These are phyloP conservation scores for Nomada fabriciana DNA, from an alignment of 2,888 invertebrate species.

Conservation along the genomic window DNA sequence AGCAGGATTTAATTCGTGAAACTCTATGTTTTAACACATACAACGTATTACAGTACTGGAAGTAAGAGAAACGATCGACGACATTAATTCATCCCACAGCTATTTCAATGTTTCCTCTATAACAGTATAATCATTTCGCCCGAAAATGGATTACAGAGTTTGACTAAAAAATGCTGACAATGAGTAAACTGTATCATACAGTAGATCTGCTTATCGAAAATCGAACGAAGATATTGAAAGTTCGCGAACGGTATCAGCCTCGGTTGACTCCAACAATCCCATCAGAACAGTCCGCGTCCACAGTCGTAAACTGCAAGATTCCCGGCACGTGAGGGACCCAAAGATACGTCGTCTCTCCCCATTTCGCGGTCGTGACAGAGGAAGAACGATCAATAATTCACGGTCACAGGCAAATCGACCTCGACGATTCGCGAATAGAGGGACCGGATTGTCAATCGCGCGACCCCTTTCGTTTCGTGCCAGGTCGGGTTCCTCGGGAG, in stretches of 20 bases:
- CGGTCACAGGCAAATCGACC: conserved; percentile 28
- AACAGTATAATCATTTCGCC: too few species aligned
- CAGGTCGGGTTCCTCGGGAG: background rate
- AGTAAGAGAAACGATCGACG: too few species aligned
- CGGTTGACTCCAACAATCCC: too few species aligned
- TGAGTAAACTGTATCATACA: too few species aligned
- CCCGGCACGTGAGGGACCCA: background rate
- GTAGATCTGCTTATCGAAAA: too few species aligned
- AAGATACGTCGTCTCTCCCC: background rate
- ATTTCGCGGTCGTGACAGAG: background rate
- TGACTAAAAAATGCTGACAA: too few species aligned
- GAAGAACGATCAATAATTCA: conserved; percentile 44
- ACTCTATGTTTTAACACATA: conserved; percentile 3
- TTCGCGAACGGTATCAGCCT: too few species aligned
- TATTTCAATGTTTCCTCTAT: too few species aligned
- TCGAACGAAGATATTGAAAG: too few species aligned
- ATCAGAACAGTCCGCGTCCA: background rate
- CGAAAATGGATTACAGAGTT: too few species aligned
- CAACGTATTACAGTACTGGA: background rate
- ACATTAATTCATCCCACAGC: too few species aligned
- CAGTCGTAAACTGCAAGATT: background rate
- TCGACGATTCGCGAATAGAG: conserved; percentile 26
- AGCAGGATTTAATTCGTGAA: conserved; percentile 8
- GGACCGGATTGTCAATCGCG: conserved; percentile 8
- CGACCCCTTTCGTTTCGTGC: background rate